phyloP scores from a whole-genome alignment of 2,888 invertebrate genomes.

The Leucophenga maculata region DNA sequence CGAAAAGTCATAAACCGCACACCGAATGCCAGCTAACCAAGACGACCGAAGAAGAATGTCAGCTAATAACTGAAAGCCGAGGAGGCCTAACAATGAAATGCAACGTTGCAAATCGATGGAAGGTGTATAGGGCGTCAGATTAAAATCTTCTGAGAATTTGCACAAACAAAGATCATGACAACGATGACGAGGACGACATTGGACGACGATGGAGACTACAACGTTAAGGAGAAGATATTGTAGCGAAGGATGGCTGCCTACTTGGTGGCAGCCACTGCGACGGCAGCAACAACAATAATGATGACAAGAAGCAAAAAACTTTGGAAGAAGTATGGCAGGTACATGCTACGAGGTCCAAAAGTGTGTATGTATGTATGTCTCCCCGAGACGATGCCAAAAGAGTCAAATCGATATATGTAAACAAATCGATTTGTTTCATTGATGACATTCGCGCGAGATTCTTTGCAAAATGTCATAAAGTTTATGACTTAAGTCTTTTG shows the following conservation, averaged over 20 bases:
- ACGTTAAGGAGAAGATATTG: constrained; percentile 36
- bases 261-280: constrained; percentile 33
- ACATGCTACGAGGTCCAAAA: too few species aligned
- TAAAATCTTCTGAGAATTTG: constrained; percentile 63
- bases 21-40: constrained; percentile 50
- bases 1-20: constrained; percentile 67
- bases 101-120: constrained; percentile 6
- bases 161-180: constrained; percentile 44
- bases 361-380: not conserved
- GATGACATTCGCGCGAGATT: constrained; percentile 68
- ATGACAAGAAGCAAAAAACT: not conserved
- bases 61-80: not conserved
- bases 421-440: constrained; percentile 71
- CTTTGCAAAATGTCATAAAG: constrained; percentile 69
- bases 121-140: constrained; percentile 52
- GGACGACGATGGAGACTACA: constrained; percentile 42
- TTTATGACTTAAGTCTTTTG: constrained; percentile 71
- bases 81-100: not conserved
- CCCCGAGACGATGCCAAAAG: constrained; percentile 36
- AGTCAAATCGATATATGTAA: constrained; percentile 66
- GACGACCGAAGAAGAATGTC: constrained; percentile 1
- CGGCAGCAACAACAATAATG: constrained; percentile 24
- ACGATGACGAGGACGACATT: constrained; percentile 34
- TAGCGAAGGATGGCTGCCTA: constrained; percentile 2
- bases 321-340: not conserved